Conservation (phyloP, 2,797 vertebrate genomes). For the Poecilia gillii region DNA sequence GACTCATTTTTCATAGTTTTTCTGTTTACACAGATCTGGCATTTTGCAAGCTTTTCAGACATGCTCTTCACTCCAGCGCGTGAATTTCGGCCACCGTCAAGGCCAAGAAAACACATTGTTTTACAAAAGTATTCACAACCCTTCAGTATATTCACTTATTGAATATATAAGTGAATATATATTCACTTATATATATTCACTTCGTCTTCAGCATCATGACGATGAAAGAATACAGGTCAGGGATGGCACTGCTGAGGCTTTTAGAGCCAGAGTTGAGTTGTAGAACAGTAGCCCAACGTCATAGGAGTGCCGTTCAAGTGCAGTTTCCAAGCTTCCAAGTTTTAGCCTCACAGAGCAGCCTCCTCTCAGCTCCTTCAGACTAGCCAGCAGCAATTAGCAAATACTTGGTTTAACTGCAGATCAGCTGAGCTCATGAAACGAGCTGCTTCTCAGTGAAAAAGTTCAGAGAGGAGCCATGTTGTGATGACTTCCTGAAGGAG, state of each 20-base stretch:
- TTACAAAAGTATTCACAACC: not conserved
- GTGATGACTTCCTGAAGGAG: too few relatives aligned
- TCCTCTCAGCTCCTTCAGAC: too few relatives aligned
- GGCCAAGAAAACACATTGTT: not conserved
- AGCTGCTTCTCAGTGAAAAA: too few relatives aligned
- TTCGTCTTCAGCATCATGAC: not conserved
- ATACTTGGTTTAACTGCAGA: too few relatives aligned
- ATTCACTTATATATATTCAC: too few relatives aligned
- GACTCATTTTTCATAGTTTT: conserved; percentile 48
- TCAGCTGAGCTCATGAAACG: too few relatives aligned
- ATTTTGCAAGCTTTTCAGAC: conserved; percentile 23
- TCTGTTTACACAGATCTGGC: conserved; percentile 22
- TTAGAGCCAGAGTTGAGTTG: not conserved
- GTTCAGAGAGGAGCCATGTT: too few relatives aligned
- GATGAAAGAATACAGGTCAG: not conserved
- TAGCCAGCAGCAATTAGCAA: too few relatives aligned
- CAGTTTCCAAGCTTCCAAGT: too few relatives aligned
- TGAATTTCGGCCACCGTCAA: conserved; percentile 9
- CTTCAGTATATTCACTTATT: not conserved
- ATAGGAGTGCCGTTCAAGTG: not conserved
- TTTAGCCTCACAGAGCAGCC: too few relatives aligned
- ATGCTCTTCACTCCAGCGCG: conserved; percentile 15
- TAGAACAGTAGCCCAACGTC: not conserved
- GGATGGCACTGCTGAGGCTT: not conserved
- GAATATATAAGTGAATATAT: too few relatives aligned